Conservation (phyloP, 1,140 invertebrate genomes). For the Thrips palmi region DNA sequence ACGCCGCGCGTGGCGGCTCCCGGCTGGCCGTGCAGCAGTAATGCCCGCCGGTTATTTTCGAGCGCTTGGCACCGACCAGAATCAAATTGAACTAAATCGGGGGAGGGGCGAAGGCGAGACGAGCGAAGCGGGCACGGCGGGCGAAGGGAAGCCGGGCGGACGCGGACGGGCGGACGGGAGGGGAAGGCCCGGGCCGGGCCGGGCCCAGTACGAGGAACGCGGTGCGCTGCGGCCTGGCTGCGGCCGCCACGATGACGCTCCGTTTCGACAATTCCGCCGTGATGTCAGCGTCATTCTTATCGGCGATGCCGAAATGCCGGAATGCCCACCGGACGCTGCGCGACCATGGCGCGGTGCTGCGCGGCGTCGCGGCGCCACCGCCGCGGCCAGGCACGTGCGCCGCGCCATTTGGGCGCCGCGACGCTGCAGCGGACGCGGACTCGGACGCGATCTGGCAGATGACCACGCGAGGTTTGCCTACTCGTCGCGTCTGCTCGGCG, state of each 20-base stretch:
- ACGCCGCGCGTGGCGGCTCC: not conserved
- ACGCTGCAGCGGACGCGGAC: too few relatives aligned
- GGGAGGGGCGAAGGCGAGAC: not conserved
- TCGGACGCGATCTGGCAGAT: too few relatives aligned
- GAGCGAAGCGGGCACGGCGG: not conserved
- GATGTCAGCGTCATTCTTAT: too few relatives aligned
- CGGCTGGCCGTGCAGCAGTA: not conserved
- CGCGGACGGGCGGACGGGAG: not conserved
- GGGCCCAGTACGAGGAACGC: slow-evolving; percentile 7
- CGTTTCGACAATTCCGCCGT: too few relatives aligned
- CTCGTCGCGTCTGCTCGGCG: too few relatives aligned
- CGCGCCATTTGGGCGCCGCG: not conserved
- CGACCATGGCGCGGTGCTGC: not conserved
- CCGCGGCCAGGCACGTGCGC: not conserved
- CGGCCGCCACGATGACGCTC: too few relatives aligned
- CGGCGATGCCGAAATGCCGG: not conserved
- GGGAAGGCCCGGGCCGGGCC: not conserved
- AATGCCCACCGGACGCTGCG: not conserved
- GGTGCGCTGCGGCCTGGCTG: not conserved
- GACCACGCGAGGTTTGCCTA: too few relatives aligned
- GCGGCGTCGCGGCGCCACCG: too few relatives aligned
- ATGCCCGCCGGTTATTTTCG: not conserved
- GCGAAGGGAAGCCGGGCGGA: not conserved
- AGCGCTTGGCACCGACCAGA: not conserved
- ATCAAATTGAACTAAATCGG: too few relatives aligned